Evolutionary conservation across 2,113 vertebrate species (phyloP).

Genomic region (Caretta caretta): DNA sequence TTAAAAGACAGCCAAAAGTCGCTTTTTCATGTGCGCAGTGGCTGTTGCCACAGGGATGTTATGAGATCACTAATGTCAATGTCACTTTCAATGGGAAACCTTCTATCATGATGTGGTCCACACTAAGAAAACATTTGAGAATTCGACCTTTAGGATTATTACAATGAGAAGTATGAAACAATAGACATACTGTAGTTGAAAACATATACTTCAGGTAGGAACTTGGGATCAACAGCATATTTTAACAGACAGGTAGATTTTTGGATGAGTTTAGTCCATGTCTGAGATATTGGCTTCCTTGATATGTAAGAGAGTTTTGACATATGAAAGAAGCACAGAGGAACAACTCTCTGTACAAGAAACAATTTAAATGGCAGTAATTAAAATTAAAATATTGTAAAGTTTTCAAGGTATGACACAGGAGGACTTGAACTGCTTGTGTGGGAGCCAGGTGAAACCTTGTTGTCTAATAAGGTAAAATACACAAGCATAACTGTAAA

Average conservation of each 20-base stretch:
- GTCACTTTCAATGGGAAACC: background rate
- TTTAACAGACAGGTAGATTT: conserved; percentile 55
- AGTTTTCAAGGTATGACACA: conserved; percentile 61
- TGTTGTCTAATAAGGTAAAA: conserved; percentile 40
- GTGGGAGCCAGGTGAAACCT: background rate
- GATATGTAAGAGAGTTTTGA: conserved; percentile 63
- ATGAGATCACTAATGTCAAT: background rate
- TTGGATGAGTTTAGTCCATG: conserved; percentile 37
- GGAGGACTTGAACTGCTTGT: conserved; percentile 26
- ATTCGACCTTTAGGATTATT: background rate
- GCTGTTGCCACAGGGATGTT: background rate
- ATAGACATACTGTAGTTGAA: background rate
- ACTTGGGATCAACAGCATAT: background rate
- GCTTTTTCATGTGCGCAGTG: background rate
- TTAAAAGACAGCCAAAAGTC: background rate
- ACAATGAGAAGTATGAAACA: background rate
- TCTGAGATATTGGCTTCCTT: conserved; percentile 58
- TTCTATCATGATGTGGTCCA: background rate
- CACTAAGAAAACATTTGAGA: background rate
- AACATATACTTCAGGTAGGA: background rate
- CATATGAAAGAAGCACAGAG: conserved; percentile 66
- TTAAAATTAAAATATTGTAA: conserved; percentile 58
- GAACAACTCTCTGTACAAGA: conserved; percentile 58
- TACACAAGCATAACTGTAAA: background rate
- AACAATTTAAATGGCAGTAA: conserved; percentile 59